Evolutionary conservation across 2,113 vertebrate genomes (phyloP).

Genomic region (Tragelaphus buxtoni): DNA sequence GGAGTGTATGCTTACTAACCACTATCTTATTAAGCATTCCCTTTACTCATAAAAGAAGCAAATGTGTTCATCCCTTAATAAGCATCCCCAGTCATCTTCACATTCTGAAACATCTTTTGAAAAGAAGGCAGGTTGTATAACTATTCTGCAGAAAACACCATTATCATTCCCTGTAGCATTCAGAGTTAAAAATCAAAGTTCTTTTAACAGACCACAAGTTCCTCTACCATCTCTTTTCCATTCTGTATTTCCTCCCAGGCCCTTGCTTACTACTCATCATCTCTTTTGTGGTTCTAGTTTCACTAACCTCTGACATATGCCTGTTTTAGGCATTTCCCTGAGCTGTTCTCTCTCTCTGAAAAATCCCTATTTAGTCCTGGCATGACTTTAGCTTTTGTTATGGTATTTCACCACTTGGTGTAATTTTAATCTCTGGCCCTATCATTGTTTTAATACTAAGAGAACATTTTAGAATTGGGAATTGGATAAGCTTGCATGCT

Average conservation of each 20-base stretch:
- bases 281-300: not conserved
- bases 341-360: not conserved
- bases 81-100: not conserved
- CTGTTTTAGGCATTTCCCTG: not conserved
- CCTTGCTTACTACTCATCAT: not conserved
- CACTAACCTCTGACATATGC: not conserved
- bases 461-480: not conserved
- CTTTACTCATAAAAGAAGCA: not conserved
- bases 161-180: not conserved
- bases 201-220: not conserved
- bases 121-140: not conserved
- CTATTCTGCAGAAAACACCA: not conserved
- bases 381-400: not conserved
- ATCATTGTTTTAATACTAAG: not conserved
- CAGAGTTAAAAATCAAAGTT: not conserved
- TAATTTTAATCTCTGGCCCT: not conserved
- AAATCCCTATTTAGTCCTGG: not conserved
- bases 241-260: not conserved
- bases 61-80: not conserved
- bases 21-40: not conserved
- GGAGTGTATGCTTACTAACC: not conserved
- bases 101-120: not conserved
- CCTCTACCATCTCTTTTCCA: not conserved
- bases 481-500: not conserved
- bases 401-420: not conserved